Conservation (phyloP, 2,888 invertebrate species). For the Parnassius glacialis region DNA sequence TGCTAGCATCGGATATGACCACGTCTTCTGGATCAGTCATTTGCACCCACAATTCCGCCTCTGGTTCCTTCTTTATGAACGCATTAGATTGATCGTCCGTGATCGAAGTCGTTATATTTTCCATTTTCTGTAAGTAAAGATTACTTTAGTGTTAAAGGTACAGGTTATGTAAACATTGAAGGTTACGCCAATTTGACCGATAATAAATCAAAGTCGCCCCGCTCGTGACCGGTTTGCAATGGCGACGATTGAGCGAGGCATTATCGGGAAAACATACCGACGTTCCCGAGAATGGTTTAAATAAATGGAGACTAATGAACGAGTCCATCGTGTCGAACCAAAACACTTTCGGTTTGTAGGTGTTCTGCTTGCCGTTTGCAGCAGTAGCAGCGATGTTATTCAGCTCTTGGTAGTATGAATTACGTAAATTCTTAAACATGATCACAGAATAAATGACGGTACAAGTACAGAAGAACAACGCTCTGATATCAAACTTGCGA, state of each 20-base stretch:
- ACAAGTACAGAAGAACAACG: too few relatives aligned
- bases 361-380: not conserved
- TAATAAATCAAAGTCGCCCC: not conserved
- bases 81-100: not conserved
- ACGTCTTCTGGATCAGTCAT: conserved; percentile 12
- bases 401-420: conserved; percentile 41
- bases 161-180: not conserved
- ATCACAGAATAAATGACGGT: too few relatives aligned
- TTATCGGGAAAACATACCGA: not conserved
- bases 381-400: not conserved
- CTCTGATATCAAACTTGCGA: too few relatives aligned
- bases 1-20: not conserved
- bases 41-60: conserved; percentile 15
- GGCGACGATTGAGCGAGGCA: not conserved
- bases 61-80: not conserved
- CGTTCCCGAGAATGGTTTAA: conserved; percentile 31
- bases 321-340: conserved; percentile 46
- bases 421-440: conserved; percentile 32
- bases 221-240: not conserved
- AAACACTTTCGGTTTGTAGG: conserved; percentile 32
- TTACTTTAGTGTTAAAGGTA: not conserved
- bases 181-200: not conserved
- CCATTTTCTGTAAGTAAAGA: not conserved
- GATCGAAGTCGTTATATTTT: not conserved
- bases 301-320: conserved; percentile 39